These are phyloP conservation scores for Chouioia cunea DNA, from an alignment of 2,888 invertebrate species.

Conservation along the genomic window DNA sequence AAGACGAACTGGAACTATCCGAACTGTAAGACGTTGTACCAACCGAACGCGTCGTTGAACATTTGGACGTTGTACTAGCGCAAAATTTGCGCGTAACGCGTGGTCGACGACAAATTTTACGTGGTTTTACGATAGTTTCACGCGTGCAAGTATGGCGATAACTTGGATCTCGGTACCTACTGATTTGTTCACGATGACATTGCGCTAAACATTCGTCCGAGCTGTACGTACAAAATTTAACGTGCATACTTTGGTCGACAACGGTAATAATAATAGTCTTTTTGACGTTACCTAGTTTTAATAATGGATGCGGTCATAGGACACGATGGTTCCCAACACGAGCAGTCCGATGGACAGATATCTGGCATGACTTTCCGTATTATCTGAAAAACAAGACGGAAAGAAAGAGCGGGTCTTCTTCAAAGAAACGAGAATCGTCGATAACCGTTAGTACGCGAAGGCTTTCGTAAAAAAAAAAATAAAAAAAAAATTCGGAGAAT, in stretches of 20 bases:
- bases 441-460: too few relatives aligned
- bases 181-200: background rate
- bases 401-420: background rate
- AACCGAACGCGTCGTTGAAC: background rate
- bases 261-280: background rate
- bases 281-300: slow-evolving; percentile 22
- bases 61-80: too few relatives aligned
- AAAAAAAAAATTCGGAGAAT: too few relatives aligned
- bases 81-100: too few relatives aligned
- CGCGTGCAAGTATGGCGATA: background rate
- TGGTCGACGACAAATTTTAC: too few relatives aligned
- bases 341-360: slow-evolving; percentile 44
- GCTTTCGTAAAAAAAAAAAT: too few relatives aligned
- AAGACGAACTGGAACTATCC: slow-evolving; percentile 8
- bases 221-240: background rate
- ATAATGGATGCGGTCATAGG: background rate
- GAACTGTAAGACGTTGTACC: background rate
- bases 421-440: background rate
- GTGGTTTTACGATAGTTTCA: too few relatives aligned
- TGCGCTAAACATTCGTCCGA: background rate
- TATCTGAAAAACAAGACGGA: slow-evolving; percentile 36
- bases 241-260: background rate
- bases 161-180: background rate
- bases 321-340: slow-evolving; percentile 24
- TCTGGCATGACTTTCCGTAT: slow-evolving; percentile 37